Evolutionary conservation across 2,888 invertebrate species (phyloP), one percentile per base, ranked within the genome.

Genomic region (Oxytorus armatus): DNA sequence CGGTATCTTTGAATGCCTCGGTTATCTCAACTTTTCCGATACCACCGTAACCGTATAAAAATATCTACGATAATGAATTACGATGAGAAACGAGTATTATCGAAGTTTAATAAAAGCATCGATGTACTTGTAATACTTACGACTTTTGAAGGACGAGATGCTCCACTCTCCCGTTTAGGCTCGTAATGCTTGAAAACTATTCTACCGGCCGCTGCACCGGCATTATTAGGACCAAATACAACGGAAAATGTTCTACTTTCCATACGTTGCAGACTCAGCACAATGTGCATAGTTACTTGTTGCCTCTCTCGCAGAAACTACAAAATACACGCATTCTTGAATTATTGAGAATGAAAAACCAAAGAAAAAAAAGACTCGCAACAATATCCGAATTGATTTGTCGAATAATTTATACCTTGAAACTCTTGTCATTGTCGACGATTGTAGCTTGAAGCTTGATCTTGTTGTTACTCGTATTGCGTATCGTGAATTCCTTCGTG

Each of bases 11-110:
- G 0, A 92, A 91, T 11, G 94, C 90, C 77, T 93, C 93, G 18
- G 92, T 91, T 11, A 93, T 91, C 65, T 93, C 92, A 0, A 94
- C 88, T 82, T 92, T 93, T 0, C 93, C 92, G 83, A 92, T 92
- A 0, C 95, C 95, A 1, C 95, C 95, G 83, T 94, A 95, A 1
- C 94, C 95, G 85, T 92, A 94, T 5, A 95, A 88, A 86, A 91
- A 88, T 85, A 93, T 90, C 87, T 92, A 14, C 63, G 39, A 77
- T 51, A 47, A 61, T 57, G 0, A 36, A 47, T 47, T 1, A 21
- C 29, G n/a, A n/a, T 1, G 3, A 23, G 4, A n/a, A 16, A 3
- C 14, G 14, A 36, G 14, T 4, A 21, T 11, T 18, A 5, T 5
- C 29, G 29, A 5, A 3, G 29, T 7, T 36, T 36, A 36, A 36